Base-by-base conservation (phyloP, 2,797 vertebrate species). In the Myiotriccus ornatus region DNA sequence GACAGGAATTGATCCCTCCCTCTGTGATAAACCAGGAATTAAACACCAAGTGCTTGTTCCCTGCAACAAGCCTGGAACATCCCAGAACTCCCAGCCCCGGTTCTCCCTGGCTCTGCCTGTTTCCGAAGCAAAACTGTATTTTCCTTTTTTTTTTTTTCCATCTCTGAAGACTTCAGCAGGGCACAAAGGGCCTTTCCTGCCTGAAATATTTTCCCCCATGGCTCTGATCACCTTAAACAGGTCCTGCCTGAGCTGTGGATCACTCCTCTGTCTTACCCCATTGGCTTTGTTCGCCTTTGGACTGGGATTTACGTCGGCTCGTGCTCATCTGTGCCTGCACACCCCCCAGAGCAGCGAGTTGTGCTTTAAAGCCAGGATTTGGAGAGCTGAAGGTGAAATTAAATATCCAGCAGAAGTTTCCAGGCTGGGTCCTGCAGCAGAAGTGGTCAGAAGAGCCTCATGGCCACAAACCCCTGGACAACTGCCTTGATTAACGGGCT, bases 81-180 rank as follows among this genome's bases (percentile, higher is more conserved):
- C 77, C 46, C 18, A 2, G 23, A 50, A 44, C 12, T 7, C 52
- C 39, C 34, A 27, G 41, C 78, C 55, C 35, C 1, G 1, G 10
- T 60, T 20, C 55, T n/a, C 70, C 55, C 39, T 5, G 1, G 18
- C 6, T 9, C 56, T 39, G 17, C 39, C n/a, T 15, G 2, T 14
- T 55, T 47, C 30, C 1, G 0, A 32, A 10, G 34, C 4, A 8
- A 34, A 67, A 67, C 2, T 1, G 13, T 39, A 43, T 50, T 57
- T 39, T 39, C 64, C 32, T 8, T 46, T 50, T 44, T 8, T 46
- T 50, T 44, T 34, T 52, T 44, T 27, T 8, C 37, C 65, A 34
- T 44, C 50, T 35, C 77, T 77, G 50, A 44, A 23, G 44, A 25
- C 14, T 44, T 15, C 37, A n/a, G 14, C 7, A 21, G 14, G 16